These are phyloP conservation scores for Drosophila anomalata DNA, from an alignment of 2,888 invertebrate genomes.

Conservation along the genomic window DNA sequence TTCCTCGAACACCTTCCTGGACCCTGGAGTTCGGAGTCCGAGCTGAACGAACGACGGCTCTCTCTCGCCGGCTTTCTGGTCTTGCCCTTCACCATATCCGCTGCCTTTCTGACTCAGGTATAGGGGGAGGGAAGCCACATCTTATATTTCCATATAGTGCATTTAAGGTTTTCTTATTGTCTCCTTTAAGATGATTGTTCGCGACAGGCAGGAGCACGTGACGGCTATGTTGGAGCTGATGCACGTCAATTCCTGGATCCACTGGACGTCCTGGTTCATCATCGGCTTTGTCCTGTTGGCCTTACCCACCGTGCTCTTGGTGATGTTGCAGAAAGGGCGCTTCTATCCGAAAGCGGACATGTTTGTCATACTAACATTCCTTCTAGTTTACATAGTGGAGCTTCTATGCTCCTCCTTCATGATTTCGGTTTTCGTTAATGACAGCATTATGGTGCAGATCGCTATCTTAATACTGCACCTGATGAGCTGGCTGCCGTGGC, in stretches of 20 bases:
- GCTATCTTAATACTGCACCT: conserved; percentile 90
- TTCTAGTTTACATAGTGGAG: conserved; percentile 88
- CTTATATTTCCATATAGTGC: neutral
- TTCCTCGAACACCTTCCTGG: conserved; percentile 27
- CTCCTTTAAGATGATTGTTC: conserved; percentile 41
- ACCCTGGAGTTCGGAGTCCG: neutral
- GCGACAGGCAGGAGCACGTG: conserved; percentile 41
- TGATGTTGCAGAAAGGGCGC: conserved; percentile 25
- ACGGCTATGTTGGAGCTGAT: conserved; percentile 45
- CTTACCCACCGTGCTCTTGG: conserved; percentile 32
- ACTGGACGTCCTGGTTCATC: conserved; percentile 58
- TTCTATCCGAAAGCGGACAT: conserved; percentile 22
- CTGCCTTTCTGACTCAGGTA: conserved; percentile 24
- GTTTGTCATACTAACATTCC: conserved; percentile 86
- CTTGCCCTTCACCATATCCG: conserved; percentile 23
- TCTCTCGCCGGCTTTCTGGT: conserved; percentile 9
- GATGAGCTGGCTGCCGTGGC: conserved; percentile 87
- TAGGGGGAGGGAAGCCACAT: neutral
- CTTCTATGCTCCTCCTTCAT: conserved; percentile 90
- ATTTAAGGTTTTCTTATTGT: neutral
- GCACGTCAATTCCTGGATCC: conserved; percentile 27
- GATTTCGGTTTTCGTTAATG: conserved; percentile 90
- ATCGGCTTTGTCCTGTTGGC: conserved; percentile 25
- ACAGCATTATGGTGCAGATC: conserved; percentile 90
- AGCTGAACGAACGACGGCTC: neutral